Conservation (phyloP, 2,888 invertebrate genomes). For the Dryococelus australis region DNA sequence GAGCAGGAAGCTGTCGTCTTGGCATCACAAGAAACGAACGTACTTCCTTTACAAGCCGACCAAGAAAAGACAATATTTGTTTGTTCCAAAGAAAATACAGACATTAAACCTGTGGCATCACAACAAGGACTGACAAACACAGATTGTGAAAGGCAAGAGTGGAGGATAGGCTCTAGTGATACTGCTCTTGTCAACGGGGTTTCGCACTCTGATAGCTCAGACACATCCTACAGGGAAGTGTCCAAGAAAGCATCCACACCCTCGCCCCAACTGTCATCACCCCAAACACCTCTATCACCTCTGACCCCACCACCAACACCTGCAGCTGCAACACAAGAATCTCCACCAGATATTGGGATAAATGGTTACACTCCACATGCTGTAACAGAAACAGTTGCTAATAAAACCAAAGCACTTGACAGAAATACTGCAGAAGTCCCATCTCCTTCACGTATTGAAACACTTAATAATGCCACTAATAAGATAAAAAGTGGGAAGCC, state of each 20-base stretch:
- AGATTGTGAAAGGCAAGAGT: not conserved
- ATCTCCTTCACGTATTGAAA: conserved; percentile 7
- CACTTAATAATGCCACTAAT: not conserved
- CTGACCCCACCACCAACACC: not conserved
- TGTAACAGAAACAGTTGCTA: not conserved
- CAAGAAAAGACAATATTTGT: not conserved
- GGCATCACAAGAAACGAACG: not conserved
- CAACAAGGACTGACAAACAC: not conserved
- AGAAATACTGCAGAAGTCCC: not conserved
- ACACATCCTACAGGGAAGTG: not conserved
- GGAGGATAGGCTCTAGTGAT: not conserved
- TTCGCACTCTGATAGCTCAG: not conserved
- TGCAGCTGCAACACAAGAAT: not conserved
- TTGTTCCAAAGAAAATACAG: not conserved
- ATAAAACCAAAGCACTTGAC: not conserved
- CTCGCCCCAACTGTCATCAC: not conserved
- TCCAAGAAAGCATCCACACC: not conserved
- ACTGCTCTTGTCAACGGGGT: not conserved
- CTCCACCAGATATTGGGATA: not conserved
- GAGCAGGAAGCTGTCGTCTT: conserved; percentile 20
- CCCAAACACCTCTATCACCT: not conserved
- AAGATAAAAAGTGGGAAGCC: not conserved
- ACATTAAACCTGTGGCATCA: not conserved
- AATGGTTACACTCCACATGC: not conserved
- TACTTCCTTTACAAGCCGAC: not conserved